A percentile compares a stretch with the other conserved stretches of the same genome.
These are phyloP conservation scores for Meloidogyne floridensis DNA, from an alignment of 1,140 invertebrate species.

Conservation along the genomic window DNA sequence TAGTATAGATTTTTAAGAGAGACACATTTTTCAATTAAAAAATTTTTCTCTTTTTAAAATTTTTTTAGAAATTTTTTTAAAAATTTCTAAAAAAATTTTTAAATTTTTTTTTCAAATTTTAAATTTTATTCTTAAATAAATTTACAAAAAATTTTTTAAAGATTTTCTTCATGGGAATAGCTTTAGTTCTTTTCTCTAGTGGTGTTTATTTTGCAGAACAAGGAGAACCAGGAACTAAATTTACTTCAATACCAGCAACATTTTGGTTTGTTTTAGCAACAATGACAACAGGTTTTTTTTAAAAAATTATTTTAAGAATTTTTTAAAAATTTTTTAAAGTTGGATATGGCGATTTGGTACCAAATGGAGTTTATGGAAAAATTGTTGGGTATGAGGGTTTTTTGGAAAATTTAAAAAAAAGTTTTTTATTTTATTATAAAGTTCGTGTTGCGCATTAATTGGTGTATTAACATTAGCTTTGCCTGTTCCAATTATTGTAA, in stretches of 20 bases:
- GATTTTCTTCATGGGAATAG: conserved; percentile 80
- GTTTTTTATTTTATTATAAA: too few relatives aligned
- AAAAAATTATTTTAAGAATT: background rate
- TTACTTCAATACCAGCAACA: conserved; percentile 93
- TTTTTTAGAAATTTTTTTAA: conserved; percentile 67
- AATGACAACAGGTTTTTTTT: conserved; percentile 60
- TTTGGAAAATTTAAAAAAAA: too few relatives aligned
- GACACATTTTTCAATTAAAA: too few relatives aligned
- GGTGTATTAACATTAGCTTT: conserved; percentile 87
- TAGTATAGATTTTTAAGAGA: too few relatives aligned
- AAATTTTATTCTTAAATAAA: conserved; percentile 63
- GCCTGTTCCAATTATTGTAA: conserved; percentile 89
- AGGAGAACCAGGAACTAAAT: conserved; percentile 89
- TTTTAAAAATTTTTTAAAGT: conserved; percentile 32
- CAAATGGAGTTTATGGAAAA: conserved; percentile 80
- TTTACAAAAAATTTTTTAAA: conserved; percentile 83
- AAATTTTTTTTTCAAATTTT: conserved; percentile 90
- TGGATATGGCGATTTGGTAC: conserved; percentile 68
- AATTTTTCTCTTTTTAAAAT: too few relatives aligned
- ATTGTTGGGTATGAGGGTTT: conserved; percentile 73
- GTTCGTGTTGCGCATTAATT: conserved; percentile 80
- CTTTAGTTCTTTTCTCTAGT: conserved; percentile 95
- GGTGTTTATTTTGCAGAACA: conserved; percentile 98
- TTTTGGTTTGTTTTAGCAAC: conserved; percentile 87
- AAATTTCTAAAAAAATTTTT: conserved; percentile 75